phyloP scores from a whole-genome alignment of 2,113 vertebrate species.

The Caloenas nicobarica region DNA sequence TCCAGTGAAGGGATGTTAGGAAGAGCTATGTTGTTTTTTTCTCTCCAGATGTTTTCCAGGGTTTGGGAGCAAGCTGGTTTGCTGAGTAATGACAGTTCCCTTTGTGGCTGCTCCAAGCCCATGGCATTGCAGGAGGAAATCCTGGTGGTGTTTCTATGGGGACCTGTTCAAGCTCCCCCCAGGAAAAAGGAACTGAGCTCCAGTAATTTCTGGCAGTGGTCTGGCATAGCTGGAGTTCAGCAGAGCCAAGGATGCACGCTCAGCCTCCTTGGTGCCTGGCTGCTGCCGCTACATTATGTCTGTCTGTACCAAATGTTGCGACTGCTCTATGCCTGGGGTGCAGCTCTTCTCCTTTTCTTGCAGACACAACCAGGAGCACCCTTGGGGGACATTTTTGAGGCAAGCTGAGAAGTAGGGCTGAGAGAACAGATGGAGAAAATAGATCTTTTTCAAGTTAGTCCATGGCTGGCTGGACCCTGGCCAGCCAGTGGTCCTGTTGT shows the following conservation, averaged over 20 bases:
- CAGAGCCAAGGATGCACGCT: background rate
- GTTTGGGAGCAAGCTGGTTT: background rate
- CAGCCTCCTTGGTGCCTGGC: background rate
- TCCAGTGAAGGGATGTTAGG: background rate
- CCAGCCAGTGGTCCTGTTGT: background rate
- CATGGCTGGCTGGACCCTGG: background rate
- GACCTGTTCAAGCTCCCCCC: background rate
- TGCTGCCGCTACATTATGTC: background rate
- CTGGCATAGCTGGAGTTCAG: background rate
- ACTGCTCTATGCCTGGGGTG: background rate
- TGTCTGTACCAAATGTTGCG: accelerated
- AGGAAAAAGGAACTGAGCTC: background rate
- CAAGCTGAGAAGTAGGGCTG: background rate
- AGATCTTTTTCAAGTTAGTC: background rate
- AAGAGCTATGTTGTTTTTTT: background rate
- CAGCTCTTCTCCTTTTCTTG: background rate
- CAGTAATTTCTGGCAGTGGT: background rate
- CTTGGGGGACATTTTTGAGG: background rate
- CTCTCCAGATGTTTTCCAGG: background rate
- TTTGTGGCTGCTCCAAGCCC: background rate
- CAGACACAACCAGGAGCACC: background rate
- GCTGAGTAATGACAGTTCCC: background rate
- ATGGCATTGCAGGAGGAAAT: background rate
- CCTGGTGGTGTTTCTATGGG: background rate
- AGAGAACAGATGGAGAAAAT: background rate